These are phyloP conservation scores for Pelosia muscerda DNA, from an alignment of 2,888 invertebrate genomes.

Conservation along the genomic window DNA sequence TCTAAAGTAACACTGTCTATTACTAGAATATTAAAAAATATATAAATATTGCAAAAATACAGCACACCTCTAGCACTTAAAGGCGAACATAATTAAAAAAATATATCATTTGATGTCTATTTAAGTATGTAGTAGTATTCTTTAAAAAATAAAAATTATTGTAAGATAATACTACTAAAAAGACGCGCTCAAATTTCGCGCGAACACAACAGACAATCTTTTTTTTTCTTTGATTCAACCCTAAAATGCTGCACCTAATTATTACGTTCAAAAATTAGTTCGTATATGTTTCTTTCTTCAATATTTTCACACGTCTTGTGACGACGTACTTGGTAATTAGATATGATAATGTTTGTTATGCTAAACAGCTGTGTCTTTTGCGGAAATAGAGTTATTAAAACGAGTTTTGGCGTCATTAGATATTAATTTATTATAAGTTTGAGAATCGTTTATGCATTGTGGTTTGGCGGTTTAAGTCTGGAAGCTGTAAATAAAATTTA, in stretches of 20 bases:
- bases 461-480: neutral
- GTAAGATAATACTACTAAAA: slow-evolving; percentile 30
- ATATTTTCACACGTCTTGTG: slow-evolving; percentile 71
- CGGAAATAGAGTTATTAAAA: slow-evolving; percentile 40
- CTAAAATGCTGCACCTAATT: slow-evolving; percentile 73
- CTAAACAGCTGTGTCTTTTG: slow-evolving; percentile 37
- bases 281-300: slow-evolving; percentile 26
- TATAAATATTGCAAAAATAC: no score
- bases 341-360: slow-evolving; percentile 57
- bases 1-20: neutral
- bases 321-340: slow-evolving; percentile 73
- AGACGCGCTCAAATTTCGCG: slow-evolving; percentile 61
- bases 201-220: slow-evolving; percentile 59
- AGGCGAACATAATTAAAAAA: no score
- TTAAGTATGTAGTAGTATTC: neutral
- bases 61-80: no score
- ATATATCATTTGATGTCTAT: neutral
- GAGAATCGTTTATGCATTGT: slow-evolving; percentile 14
- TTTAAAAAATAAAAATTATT: neutral
- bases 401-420: slow-evolving; percentile 44
- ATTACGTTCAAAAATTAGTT: slow-evolving; percentile 72
- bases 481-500: neutral
- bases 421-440: slow-evolving; percentile 35
- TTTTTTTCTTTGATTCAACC: slow-evolving; percentile 55
- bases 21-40: neutral